Percentiles rank a stretch among this genome's conserved stretches.
These are phyloP conservation scores for Sesamia nonagrioides DNA, from an alignment of 1,140 invertebrate genomes.

Conservation along the genomic window DNA sequence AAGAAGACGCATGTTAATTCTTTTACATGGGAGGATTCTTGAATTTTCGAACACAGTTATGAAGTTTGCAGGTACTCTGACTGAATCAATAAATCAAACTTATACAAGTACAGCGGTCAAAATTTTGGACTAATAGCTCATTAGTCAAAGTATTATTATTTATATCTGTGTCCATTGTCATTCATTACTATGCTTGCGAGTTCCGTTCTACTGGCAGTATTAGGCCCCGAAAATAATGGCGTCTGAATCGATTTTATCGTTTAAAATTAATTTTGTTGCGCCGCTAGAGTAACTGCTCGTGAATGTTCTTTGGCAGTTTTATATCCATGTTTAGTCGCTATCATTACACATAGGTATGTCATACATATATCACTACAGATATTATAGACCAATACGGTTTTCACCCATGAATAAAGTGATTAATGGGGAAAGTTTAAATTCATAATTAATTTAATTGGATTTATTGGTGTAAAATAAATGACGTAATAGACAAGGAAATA, in stretches of 20 bases:
- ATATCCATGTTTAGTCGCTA: no score
- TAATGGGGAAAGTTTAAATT: no score
- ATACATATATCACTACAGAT: no score
- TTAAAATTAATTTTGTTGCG: constrained; percentile 1
- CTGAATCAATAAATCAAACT: background rate
- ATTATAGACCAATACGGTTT: no score
- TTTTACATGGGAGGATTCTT: no score
- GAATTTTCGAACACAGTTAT: background rate
- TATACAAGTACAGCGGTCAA: background rate
- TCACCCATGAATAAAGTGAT: no score
- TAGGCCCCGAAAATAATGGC: constrained; percentile 35
- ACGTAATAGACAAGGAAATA: no score
- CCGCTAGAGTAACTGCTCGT: background rate
- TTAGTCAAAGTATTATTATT: constrained; percentile 16
- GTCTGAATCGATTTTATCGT: constrained; percentile 32
- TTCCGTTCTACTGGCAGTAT: constrained; percentile 39
- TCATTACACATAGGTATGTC: no score
- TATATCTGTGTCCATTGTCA: constrained; percentile 34
- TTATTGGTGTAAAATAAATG: no score
- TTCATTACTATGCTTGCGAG: constrained; percentile 37
- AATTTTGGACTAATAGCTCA: constrained; percentile 28
- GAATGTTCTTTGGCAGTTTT: background rate
- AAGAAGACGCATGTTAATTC: no score
- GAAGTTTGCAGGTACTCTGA: no score
- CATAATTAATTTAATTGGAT: no score